Evolutionary conservation across 2,113 vertebrate genomes (phyloP).

Genomic region (Colaptes auratus): DNA sequence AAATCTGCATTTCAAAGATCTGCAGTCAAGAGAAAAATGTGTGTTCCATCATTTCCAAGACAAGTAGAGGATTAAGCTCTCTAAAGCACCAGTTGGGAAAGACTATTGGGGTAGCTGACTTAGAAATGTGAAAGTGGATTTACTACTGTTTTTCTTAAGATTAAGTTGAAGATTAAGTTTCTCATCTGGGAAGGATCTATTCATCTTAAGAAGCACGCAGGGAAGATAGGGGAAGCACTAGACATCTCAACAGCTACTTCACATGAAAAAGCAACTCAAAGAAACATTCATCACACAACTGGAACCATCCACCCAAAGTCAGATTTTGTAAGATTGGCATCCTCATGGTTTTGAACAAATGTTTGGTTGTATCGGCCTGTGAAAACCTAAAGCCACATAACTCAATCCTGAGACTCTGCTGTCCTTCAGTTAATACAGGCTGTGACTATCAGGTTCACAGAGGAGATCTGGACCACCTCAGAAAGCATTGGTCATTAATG

Average conservation of each 20-base stretch:
- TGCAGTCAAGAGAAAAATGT: not conserved
- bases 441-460: not conserved
- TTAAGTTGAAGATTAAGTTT: no score
- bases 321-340: not conserved
- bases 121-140: slow-evolving; percentile 33
- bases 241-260: not conserved
- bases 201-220: not conserved
- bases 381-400: not conserved
- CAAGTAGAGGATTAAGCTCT: slow-evolving; percentile 30
- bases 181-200: not conserved
- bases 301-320: not conserved
- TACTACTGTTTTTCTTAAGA: slow-evolving; percentile 16
- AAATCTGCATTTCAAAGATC: slow-evolving; percentile 24
- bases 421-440: not conserved
- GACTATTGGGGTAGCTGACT: slow-evolving; percentile 25
- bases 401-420: not conserved
- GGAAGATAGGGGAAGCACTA: not conserved
- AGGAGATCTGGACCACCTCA: not conserved
- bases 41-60: slow-evolving; percentile 7
- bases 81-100: slow-evolving; percentile 33
- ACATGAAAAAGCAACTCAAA: not conserved
- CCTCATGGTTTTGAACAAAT: not conserved
- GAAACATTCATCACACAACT: not conserved
- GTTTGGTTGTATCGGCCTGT: not conserved
- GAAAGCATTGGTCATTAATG: not conserved